These are phyloP conservation scores for Oithona nana DNA, from an alignment of 2,888 invertebrate species.

Conservation along the genomic window DNA sequence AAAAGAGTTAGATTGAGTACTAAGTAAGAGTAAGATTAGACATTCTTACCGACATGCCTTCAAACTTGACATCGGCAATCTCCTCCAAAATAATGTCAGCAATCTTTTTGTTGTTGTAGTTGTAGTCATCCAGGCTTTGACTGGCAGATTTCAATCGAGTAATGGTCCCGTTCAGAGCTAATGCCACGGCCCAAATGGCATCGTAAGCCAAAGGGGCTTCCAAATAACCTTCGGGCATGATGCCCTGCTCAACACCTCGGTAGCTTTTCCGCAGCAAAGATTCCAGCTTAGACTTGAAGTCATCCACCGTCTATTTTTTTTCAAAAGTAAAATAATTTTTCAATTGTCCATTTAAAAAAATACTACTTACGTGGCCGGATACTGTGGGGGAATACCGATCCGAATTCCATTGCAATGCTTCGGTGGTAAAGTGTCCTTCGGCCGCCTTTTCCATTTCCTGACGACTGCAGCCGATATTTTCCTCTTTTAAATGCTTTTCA, in stretches of 20 bases:
- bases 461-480: constrained; percentile 73
- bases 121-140: constrained; percentile 77
- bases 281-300: constrained; percentile 69
- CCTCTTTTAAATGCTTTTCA: constrained; percentile 60
- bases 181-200: constrained; percentile 94
- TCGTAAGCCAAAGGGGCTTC: constrained; percentile 98
- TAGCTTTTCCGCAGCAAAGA: constrained; percentile 48
- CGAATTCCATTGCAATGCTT: constrained; percentile 96
- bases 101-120: constrained; percentile 82
- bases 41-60: constrained; percentile 78
- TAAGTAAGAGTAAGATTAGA: not conserved
- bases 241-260: constrained; percentile 1
- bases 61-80: constrained; percentile 93
- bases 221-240: constrained; percentile 26
- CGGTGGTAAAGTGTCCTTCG: constrained; percentile 93
- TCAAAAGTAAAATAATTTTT: no score
- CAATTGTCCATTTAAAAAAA: not conserved
- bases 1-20: not conserved
- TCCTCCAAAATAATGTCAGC: constrained; percentile 90
- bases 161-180: constrained; percentile 96
- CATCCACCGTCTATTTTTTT: constrained; percentile 60
- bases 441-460: constrained; percentile 86
- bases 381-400: constrained; percentile 74
- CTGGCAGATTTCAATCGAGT: constrained; percentile 57
- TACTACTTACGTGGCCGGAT: constrained; percentile 56